Conservation (phyloP, 2,113 vertebrate genomes). For the Myotis lucifugus region DNA sequence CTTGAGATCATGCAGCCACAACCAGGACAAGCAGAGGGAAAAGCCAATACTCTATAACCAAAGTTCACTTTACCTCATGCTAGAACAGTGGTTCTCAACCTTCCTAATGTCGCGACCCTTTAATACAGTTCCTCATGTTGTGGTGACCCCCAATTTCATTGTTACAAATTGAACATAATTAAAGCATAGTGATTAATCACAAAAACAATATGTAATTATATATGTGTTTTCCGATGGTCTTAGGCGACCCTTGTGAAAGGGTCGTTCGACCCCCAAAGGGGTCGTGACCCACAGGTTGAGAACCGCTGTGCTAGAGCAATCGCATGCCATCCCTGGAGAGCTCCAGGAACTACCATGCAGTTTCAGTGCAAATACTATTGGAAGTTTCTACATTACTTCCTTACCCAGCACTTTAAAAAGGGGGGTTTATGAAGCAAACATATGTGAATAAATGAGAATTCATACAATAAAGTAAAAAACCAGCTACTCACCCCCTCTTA, state of each 20-base stretch:
- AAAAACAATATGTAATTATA: no score
- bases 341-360: neutral
- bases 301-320: neutral
- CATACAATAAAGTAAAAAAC: neutral
- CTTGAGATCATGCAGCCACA: neutral
- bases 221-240: no score
- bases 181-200: no score
- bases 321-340: neutral
- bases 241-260: no score
- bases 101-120: no score
- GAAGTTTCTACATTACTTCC: neutral
- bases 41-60: neutral
- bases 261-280: no score
- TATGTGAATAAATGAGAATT: neutral
- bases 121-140: no score
- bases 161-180: no score
- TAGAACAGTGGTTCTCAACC: no score
- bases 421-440: neutral
- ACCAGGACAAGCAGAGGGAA: neutral
- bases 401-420: neutral
- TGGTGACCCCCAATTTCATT: no score
- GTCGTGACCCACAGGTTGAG: no score
- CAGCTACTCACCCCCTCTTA: neutral
- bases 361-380: neutral
- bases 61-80: neutral